A percentile compares a stretch with the other conserved stretches of the same genome.
Conservation (phyloP, 1,140 invertebrate genomes). For the Drosophila triauraria region DNA sequence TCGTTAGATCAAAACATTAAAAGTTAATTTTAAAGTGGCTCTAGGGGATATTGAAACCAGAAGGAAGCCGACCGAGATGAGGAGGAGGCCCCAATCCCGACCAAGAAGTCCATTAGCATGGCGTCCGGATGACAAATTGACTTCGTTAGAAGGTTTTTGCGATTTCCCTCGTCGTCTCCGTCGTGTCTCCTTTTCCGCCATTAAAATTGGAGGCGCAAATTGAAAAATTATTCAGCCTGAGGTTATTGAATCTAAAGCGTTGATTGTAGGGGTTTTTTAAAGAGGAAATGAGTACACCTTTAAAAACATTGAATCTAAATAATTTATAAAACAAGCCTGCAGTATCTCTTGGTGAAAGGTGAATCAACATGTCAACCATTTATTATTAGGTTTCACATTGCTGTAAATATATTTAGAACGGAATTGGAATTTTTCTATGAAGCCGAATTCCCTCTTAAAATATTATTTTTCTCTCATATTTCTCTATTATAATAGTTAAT, state of each 20-base stretch:
- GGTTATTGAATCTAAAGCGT: conserved; percentile 54
- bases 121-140: conserved; percentile 75
- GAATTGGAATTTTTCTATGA: too few species aligned
- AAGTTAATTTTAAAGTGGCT: conserved; percentile 68
- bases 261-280: conserved; percentile 55
- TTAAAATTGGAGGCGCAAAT: conserved; percentile 71
- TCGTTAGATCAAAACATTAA: conserved; percentile 50
- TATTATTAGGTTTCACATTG: too few species aligned
- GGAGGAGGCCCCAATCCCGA: conserved; percentile 13
- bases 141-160: conserved; percentile 62
- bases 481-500: too few species aligned
- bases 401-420: too few species aligned
- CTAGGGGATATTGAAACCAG: neutral
- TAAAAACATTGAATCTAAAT: neutral
- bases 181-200: conserved; percentile 11
- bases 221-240: conserved; percentile 67
- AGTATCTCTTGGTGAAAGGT: too few species aligned
- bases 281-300: conserved; percentile 19
- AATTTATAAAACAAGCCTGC: neutral
- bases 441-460: too few species aligned
- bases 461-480: too few species aligned
- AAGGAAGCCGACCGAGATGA: neutral
- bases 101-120: conserved; percentile 47
- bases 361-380: too few species aligned
- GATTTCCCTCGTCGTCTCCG: conserved; percentile 7